phyloP scores from a whole-genome alignment of 2,888 invertebrate species.

The Spicauda simplicius region DNA sequence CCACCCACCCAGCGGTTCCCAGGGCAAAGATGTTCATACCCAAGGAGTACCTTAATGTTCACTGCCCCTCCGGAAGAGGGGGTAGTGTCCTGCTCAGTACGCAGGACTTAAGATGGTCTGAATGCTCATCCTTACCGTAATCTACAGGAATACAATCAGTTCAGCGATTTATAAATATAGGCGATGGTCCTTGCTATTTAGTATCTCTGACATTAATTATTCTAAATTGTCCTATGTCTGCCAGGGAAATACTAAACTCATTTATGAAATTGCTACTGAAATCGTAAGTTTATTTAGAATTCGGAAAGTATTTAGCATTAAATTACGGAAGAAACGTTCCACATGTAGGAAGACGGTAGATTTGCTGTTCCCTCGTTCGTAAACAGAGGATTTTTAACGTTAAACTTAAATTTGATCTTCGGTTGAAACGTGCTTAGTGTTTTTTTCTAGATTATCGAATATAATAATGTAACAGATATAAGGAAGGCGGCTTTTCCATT shows the following conservation, averaged over 20 bases:
- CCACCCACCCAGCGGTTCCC: constrained; percentile 1
- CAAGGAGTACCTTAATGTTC: not conserved
- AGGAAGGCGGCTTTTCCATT: no score
- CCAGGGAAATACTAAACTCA: constrained; percentile 7
- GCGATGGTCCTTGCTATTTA: constrained; percentile 2
- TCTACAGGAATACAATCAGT: not conserved
- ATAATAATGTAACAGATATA: no score
- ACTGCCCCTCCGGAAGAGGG: not conserved
- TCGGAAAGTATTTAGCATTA: constrained; percentile 3
- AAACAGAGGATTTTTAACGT: not conserved
- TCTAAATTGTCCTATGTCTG: constrained; percentile 16
- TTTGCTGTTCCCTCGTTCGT: constrained; percentile 13
- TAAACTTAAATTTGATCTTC: no score
- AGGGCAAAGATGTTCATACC: not conserved
- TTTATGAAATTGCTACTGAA: not conserved
- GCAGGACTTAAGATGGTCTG: not conserved
- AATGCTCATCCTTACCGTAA: not conserved
- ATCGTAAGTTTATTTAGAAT: not conserved
- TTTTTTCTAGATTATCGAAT: no score
- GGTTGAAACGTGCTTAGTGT: no score
- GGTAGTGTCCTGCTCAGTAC: not conserved
- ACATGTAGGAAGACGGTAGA: constrained; percentile 20
- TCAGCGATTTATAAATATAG: not conserved
- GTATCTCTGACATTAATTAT: constrained; percentile 16
- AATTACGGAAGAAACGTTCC: constrained; percentile 8